Conservation (phyloP, 2,797 vertebrate genomes). For the Malurus splendens region DNA sequence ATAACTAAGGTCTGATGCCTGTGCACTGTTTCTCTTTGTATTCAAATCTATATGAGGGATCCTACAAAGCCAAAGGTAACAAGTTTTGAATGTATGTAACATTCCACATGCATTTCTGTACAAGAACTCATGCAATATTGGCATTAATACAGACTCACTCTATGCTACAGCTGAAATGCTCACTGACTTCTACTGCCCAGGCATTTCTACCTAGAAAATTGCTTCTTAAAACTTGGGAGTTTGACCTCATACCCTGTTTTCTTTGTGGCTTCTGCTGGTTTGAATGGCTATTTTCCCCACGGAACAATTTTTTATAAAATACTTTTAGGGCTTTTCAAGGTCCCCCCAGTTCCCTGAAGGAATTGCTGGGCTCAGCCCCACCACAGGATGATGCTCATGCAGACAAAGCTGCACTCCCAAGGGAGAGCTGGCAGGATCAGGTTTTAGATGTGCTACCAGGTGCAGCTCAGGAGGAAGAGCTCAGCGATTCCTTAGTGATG, state of each 20-base stretch:
- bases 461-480: neutral
- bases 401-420: neutral
- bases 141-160: conserved; percentile 46
- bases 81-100: conserved; percentile 12
- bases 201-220: conserved; percentile 43
- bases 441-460: neutral
- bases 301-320: neutral
- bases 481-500: neutral
- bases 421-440: neutral
- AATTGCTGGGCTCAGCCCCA: neutral
- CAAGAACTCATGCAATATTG: conserved; percentile 61
- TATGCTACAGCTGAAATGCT: conserved; percentile 55
- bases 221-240: conserved; percentile 47
- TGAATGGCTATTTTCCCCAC: conserved; percentile 62
- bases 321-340: conserved; percentile 11
- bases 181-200: conserved; percentile 52
- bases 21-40: neutral
- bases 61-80: conserved; percentile 26
- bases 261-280: conserved; percentile 44
- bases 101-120: conserved; percentile 65
- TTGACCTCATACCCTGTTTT: conserved; percentile 58
- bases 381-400: neutral
- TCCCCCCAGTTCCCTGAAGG: neutral
- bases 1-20: neutral
- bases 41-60: neutral